Conservation (phyloP, 2,797 vertebrate species). For the Neosilurus hyrtlii region DNA sequence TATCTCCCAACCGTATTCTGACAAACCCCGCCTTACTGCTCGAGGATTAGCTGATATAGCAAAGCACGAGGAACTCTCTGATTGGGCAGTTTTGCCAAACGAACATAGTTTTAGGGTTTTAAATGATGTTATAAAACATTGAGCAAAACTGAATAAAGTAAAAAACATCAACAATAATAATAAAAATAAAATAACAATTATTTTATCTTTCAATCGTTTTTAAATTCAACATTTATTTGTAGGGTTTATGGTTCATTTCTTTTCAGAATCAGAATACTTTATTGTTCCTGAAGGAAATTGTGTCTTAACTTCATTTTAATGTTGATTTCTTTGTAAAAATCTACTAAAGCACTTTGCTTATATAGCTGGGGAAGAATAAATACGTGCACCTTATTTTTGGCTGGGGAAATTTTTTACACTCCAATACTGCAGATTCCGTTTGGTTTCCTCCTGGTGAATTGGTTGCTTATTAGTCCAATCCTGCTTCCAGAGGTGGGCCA, state of each 20-base stretch:
- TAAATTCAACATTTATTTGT: no score
- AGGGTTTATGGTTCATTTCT: no score
- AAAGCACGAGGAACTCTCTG: not conserved
- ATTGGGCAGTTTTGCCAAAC: conserved; percentile 1
- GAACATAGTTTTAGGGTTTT: not conserved
- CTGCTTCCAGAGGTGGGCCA: not conserved
- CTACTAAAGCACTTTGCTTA: not conserved
- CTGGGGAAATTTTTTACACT: not conserved
- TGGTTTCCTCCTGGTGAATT: not conserved
- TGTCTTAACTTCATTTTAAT: no score
- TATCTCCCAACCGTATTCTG: not conserved
- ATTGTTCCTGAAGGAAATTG: no score
- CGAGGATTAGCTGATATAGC: not conserved
- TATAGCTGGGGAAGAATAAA: not conserved
- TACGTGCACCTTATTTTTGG: not conserved
- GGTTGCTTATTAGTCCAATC: not conserved
- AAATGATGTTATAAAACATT: not conserved
- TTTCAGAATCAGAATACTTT: no score
- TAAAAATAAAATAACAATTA: not conserved
- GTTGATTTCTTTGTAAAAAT: no score
- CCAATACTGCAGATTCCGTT: not conserved
- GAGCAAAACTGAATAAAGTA: not conserved
- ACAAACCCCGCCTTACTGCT: conserved; percentile 3
- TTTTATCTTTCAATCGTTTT: not conserved
- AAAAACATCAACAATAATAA: not conserved